Evolutionary conservation across 1,140 invertebrate genomes (phyloP).

Genomic region (Acyrthosiphon pisum): DNA sequence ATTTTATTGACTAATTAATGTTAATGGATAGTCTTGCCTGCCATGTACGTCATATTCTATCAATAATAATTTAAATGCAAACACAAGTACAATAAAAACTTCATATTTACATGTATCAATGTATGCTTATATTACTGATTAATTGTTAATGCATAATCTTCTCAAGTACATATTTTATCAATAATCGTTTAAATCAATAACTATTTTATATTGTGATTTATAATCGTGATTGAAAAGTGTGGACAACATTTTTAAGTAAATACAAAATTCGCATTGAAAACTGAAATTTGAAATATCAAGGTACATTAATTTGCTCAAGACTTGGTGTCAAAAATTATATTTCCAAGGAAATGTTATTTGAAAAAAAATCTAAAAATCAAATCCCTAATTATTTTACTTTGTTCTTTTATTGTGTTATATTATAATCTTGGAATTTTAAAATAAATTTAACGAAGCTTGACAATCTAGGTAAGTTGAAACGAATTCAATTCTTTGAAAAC

Average conservation of each 20-base stretch:
- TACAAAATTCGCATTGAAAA: not conserved
- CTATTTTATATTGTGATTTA: not conserved
- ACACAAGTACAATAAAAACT: too few species aligned
- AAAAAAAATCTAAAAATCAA: not conserved
- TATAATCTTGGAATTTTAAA: not conserved
- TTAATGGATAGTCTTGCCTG: too few species aligned
- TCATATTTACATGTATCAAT: too few species aligned
- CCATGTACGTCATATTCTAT: too few species aligned
- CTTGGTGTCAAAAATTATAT: not conserved
- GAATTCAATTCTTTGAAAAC: not conserved
- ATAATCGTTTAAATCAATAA: too few species aligned
- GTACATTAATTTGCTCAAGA: not conserved
- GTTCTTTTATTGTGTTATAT: not conserved
- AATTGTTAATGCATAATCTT: too few species aligned
- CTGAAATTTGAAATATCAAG: not conserved
- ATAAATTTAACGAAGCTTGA: not conserved
- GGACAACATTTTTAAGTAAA: not conserved
- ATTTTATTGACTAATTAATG: too few species aligned
- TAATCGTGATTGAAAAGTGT: not conserved
- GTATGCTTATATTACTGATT: too few species aligned
- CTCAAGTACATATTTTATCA: too few species aligned
- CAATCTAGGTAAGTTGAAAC: not conserved
- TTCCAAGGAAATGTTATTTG: too few species aligned
- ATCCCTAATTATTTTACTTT: not conserved
- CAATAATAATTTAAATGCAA: too few species aligned